Base-by-base conservation (phyloP, 1,140 invertebrate species). In the Wiebesia pumilae region DNA sequence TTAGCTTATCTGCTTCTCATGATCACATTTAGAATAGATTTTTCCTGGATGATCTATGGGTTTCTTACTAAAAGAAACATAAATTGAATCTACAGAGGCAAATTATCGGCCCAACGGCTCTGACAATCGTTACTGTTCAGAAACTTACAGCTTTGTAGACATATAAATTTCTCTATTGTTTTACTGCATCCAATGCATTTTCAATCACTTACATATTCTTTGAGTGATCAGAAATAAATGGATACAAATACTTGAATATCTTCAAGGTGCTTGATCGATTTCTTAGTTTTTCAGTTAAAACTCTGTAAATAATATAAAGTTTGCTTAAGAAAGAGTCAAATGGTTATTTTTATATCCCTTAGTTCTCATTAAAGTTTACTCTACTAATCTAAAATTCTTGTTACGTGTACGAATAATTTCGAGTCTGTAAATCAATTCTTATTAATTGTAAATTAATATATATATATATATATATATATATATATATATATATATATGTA, bases 131-230 rank as follows among this genome's bases (percentile, higher is more conserved):
- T 71, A 35, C 33, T 38, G 35, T 71, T 71, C 67, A 71, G 30
- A 71, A 71, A 71, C 67, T 71, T 71, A 71, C 67, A 71, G 35
- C 67, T 71, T 71, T 33, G 30, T 38, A 71, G 67, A 71, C 30
- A 30, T n/a, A 38, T 71, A 71, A 71, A 71, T 71, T 71, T 71
- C 33, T 12, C 67, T 38, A 35, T 71, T 67, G 62, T 38, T n/a
- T 71, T n/a, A 24, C 16, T 35, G 33, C 33, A 19, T 38, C 67
- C 16, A 35, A 33, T 38, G 9, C 16, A n/a, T 38, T 71, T 38
- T 38, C 30, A 38, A 33, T 71, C 30, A 71, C 19, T 71, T 71
- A 35, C 12, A 33, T 71, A 35, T 27, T 71, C 10, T 9, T 19
- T 16, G 33, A 71, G 16, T 27, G 12, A 71, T 71, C 10, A 35